Base-by-base conservation (phyloP, 2,113 vertebrate species). In the Pollachius pollachius region DNA sequence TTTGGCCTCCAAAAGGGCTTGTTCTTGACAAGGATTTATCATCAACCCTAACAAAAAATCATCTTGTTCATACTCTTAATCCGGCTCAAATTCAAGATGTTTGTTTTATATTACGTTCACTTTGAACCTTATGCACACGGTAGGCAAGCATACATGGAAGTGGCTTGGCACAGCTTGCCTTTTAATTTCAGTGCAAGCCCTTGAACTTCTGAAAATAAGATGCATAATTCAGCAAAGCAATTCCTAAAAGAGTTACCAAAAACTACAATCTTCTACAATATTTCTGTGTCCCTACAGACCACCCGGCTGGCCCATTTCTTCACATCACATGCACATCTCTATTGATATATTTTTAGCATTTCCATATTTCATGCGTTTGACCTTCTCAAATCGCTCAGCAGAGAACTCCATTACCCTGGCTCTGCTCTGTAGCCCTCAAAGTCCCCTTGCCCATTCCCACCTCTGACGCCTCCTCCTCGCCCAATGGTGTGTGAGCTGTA, bases 401-500 rank as follows among this genome's bases (percentile, higher is more conserved):
- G 60, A 61, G 25, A 71, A 75, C 66, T 78, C 67, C 18, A 83
- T 83, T 77, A 80, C 67, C 5, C n/a, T 0, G 48, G 19, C 59
- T 72, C 67, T 76, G 69, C 77, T 74, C 73, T 62, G 67, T 64
- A 62, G 71, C 65, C 82, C 76, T 84, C 69, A 52, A 64, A 60
- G 60, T 73, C 60, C 52, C 66, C 68, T 68, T 56, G 67, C 66
- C 58, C 70, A 64, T 79, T 86, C 71, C 76, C 82, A 76, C 85
- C 74, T 58, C 79, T 0, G 0, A 71, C 56, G 73, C 62, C 65
- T 79, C 74, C 70, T 72, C 80, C 71, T 78, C 73, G 62, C 76
- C 84, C 80, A 77, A 75, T 75, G 83, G 79, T 62, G 65, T 82
- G 76, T 73, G 82, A 85, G 81, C 70, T 27, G 81, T 85, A 87